These are phyloP conservation scores for Eurois occulta DNA, from an alignment of 2,888 invertebrate species.

Conservation along the genomic window DNA sequence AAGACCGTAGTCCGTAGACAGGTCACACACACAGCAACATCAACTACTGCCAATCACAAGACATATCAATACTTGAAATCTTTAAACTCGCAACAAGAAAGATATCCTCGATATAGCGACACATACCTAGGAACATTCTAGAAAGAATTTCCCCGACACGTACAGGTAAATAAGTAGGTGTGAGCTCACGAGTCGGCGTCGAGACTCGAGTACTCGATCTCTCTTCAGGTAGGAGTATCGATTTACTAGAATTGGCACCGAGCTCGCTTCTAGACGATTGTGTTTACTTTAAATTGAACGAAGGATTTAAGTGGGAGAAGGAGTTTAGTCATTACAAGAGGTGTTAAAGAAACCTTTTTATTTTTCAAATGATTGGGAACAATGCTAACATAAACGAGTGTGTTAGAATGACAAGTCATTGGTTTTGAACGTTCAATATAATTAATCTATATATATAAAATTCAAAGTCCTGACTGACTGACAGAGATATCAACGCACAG, in stretches of 20 bases:
- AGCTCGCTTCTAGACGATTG: slow-evolving; percentile 33
- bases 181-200: slow-evolving; percentile 30
- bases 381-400: background rate
- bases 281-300: slow-evolving; percentile 49
- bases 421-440: background rate
- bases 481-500: no score
- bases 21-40: background rate
- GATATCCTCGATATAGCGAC: background rate
- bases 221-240: slow-evolving; percentile 53
- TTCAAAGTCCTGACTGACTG: no score
- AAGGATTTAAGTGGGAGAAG: slow-evolving; percentile 18
- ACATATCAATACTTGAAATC: background rate
- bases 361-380: background rate
- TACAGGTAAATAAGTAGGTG: slow-evolving; percentile 44
- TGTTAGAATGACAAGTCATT: background rate
- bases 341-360: background rate
- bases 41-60: background rate
- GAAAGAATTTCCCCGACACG: slow-evolving; percentile 27
- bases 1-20: background rate
- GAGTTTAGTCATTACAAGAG: slow-evolving; percentile 14
- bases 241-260: slow-evolving; percentile 37
- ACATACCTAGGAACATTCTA: slow-evolving; percentile 3
- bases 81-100: background rate
- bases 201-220: slow-evolving; percentile 30
- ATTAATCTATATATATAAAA: no score